phyloP scores from a whole-genome alignment of 1,140 invertebrate species.

The Tetranychus cinnabarinus region DNA sequence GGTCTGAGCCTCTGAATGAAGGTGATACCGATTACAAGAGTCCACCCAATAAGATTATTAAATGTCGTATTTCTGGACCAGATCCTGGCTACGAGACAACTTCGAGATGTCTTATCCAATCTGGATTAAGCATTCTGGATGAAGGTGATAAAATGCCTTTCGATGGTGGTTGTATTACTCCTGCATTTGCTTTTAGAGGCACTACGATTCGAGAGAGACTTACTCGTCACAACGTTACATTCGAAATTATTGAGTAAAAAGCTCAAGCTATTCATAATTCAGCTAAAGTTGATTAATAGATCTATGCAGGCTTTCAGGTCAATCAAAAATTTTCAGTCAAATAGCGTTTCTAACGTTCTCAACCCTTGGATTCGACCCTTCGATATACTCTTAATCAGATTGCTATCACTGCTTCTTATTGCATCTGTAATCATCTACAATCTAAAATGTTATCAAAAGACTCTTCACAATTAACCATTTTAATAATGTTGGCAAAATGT shows the following conservation, averaged over 20 bases:
- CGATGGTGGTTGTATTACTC: slow-evolving; percentile 31
- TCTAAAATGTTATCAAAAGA: no score
- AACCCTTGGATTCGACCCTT: no score
- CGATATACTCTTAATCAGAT: no score
- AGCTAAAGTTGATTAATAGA: not conserved
- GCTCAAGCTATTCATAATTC: not conserved
- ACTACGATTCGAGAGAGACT: slow-evolving; percentile 36
- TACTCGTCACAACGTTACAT: slow-evolving; percentile 31
- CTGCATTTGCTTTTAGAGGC: slow-evolving; percentile 33
- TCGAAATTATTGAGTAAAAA: slow-evolving; percentile 20
- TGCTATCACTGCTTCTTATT: no score
- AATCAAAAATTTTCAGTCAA: no score
- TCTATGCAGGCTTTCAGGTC: no score
- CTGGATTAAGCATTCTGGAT: slow-evolving; percentile 45
- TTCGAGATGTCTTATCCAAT: slow-evolving; percentile 38
- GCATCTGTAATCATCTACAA: no score
- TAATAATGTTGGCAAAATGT: no score
- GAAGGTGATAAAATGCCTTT: slow-evolving; percentile 47
- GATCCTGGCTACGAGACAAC: slow-evolving; percentile 57
- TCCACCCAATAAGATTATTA: slow-evolving; percentile 32
- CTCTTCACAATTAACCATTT: no score
- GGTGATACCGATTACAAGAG: slow-evolving; percentile 22
- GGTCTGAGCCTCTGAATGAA: slow-evolving; percentile 24
- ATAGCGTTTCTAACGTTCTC: no score
- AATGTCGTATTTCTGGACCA: slow-evolving; percentile 30